Evolutionary conservation across 1,140 invertebrate species (phyloP), one percentile per base, ranked within the genome.

Genomic region (Zaprionus lachaisei): DNA sequence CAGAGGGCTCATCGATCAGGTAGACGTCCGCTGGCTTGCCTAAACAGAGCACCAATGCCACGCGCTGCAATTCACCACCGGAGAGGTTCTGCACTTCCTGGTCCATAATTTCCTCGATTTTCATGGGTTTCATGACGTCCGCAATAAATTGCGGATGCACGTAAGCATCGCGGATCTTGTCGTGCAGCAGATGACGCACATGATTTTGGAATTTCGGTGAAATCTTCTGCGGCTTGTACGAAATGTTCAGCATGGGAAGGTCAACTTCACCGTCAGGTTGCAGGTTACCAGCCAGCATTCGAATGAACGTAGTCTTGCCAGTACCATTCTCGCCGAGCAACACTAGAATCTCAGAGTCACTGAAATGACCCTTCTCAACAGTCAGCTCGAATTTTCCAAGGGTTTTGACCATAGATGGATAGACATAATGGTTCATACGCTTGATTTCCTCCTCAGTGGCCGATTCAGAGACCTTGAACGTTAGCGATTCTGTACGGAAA

Each of bases 171-270:
- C 98, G 95, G 86, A 99, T 99, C 92, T 99, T 99, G 67, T 99
- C 98, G 91, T 99, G 98, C 55, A 99, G 94, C 77, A 99, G 93
- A 82, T 97, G 96, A 28, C 98, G 94, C 1, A 99, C 99, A 72
- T 97, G 95, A 20, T 98, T 98, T 93, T 98, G 96, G 72, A 97
- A 98, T 94, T 99, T 99, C 0, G 99, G 99, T 86, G 98, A 99
- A 87, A 99, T 99, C 93, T 99, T 99, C 94, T 99, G 99, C 44
- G 99, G 99, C 93, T 99, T 99, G 94, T 99, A 99, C 93, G 98
- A 99, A 83, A 99, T 99, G 93, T 99, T 98, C 68, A 99, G 93
- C 83, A 97, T 95, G 4, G 99, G 99, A 72, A 99, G 94, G 77
- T 97, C 96, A 5, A 90, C 97, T 34, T 94, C 93, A 69, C 94